A percentile compares a stretch with the other conserved stretches of the same genome.
Conservation (phyloP, 2,888 invertebrate species). For the Perithous albicinctus region DNA sequence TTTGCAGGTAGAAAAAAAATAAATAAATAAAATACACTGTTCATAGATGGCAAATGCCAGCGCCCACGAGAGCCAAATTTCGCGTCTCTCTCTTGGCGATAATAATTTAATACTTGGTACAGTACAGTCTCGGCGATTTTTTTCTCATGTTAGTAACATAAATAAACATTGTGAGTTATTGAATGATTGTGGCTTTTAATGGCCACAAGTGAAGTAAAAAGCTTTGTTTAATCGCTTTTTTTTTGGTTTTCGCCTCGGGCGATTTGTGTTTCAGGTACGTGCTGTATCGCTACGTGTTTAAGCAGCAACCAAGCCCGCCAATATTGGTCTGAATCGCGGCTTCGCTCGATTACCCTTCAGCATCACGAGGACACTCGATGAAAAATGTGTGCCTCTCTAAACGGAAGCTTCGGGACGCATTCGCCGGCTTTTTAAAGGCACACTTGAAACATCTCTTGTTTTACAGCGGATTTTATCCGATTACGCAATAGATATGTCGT, state of each 20-base stretch:
- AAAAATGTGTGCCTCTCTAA: not conserved
- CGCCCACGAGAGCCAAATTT: not conserved
- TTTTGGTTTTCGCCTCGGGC: slow-evolving; percentile 3
- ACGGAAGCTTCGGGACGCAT: not conserved
- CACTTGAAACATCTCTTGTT: slow-evolving; percentile 19
- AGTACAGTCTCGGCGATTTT: slow-evolving; percentile 54
- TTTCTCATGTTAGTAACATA: slow-evolving; percentile 46
- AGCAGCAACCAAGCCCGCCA: slow-evolving; percentile 18
- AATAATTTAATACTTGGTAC: slow-evolving; percentile 62
- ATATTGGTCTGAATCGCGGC: slow-evolving; percentile 39
- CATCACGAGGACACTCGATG: not conserved
- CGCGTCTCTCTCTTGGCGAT: not conserved
- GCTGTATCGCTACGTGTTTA: slow-evolving; percentile 25
- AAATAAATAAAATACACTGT: not conserved
- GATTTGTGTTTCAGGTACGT: slow-evolving; percentile 18
- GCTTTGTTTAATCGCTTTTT: too few species aligned
- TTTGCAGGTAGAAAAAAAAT: not conserved
- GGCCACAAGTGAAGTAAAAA: slow-evolving; percentile 30
- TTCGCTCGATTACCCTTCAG: not conserved
- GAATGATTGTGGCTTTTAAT: not conserved
- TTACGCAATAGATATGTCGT: slow-evolving; percentile 23
- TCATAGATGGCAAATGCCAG: not conserved
- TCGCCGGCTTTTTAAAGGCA: slow-evolving; percentile 14
- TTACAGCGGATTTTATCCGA: not conserved
- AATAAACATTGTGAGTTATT: slow-evolving; percentile 20